A percentile compares a stretch with the other conserved stretches of the same genome.
Conservation (phyloP, 2,113 vertebrate species). For the Asarcornis scutulata region DNA sequence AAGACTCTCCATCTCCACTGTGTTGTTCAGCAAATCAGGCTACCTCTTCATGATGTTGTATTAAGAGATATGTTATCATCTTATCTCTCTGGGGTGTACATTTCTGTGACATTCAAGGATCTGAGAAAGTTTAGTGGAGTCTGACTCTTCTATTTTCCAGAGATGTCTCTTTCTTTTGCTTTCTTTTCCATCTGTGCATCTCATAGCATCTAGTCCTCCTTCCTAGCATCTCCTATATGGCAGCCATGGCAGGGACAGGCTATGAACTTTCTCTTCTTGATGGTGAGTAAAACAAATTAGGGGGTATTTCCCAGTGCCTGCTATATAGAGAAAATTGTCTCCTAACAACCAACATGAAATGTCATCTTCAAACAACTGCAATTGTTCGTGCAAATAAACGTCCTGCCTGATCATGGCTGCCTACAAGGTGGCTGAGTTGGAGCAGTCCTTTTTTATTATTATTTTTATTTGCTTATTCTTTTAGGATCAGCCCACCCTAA, state of each 20-base stretch:
- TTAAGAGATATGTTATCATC: neutral
- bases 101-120: neutral
- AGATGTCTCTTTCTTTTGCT: neutral
- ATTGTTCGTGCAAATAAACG: neutral
- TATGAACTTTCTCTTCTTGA: neutral
- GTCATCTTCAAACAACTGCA: neutral
- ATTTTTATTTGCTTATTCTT: neutral
- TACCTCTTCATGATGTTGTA: neutral
- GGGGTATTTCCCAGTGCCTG: neutral
- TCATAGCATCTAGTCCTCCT: neutral
- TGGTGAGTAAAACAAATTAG: neutral
- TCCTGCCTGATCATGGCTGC: neutral
- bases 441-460: neutral
- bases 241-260: neutral
- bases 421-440: neutral
- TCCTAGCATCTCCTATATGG: neutral
- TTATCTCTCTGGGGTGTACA: neutral
- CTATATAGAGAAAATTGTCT: neutral
- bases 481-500: no score
- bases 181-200: neutral
- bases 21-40: neutral
- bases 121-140: neutral
- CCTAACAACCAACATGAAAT: neutral
- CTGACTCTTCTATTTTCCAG: neutral
- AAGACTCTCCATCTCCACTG: neutral